Base-by-base conservation (phyloP, 2,888 invertebrate genomes). In the Aromia moschata region DNA sequence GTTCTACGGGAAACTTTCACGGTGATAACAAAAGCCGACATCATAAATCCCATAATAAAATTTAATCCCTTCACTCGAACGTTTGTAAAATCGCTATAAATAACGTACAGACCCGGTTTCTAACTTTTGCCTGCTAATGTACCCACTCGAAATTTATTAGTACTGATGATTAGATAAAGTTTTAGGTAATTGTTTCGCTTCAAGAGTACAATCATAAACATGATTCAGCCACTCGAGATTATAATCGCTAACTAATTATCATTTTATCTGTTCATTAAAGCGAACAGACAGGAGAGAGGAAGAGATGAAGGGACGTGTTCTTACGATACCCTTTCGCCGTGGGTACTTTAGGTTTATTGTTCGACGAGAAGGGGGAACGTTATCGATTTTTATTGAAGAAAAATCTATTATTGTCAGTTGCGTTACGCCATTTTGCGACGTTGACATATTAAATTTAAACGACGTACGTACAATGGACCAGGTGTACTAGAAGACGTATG, bases 211-310 rank as follows among this genome's bases (percentile, higher is more conserved):
- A 54, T 54, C 54, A 36, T 55, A 45, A 45, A 51, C 49, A 51
- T 56, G 53, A 52, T 38, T 52, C 38, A 60, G 37, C 45, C 53
- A 60, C 60, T 60, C 20, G 44, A 56, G 60, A 60, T 60, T 36
- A 52, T 33, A 56, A 60, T 60, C 56, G 43, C 37, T 45, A 15
- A 14, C 46, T 61, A 61, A 61, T 61, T 41, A 54, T 53, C 57
- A 31, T 54, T 61, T 61, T 44, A 54, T 57, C 60, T 60, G 47
- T 57, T 61, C 53, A 54, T 61, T 57, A 61, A 47, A 41, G 53
- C 49, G 45, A 52, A 54, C 41, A 31, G 43, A 18, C 36, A 33
- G 15, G 33, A 2, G 40, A 18, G 46, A 47, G 33, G 36, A n/a
- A n/a, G n/a, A n/a, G n/a, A n/a, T n/a, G n/a, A n/a, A n/a, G n/a